Evolutionary conservation across 2,888 invertebrate genomes (phyloP).

Genomic region (Tyria jacobaeae): DNA sequence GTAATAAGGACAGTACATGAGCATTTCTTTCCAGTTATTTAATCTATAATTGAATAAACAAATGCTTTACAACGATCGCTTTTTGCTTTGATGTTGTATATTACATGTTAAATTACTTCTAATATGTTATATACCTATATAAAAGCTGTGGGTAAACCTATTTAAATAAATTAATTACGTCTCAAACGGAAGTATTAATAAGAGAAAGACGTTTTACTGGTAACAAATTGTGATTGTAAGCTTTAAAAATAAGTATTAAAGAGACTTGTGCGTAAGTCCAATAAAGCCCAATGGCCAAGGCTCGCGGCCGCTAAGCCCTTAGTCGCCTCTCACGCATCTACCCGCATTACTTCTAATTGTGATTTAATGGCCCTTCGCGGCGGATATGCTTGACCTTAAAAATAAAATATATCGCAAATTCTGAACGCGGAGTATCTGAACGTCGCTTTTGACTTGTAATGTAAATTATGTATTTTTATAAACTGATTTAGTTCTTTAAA

Average conservation of each 20-base stretch:
- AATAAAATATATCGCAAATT: slow-evolving; percentile 68
- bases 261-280: slow-evolving; percentile 75
- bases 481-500: no score
- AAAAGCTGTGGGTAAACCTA: no score
- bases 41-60: no score
- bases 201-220: slow-evolving; percentile 43
- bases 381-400: slow-evolving; percentile 76
- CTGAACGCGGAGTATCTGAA: slow-evolving; percentile 32
- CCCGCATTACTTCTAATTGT: slow-evolving; percentile 85
- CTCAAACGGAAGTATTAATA: slow-evolving; percentile 25
- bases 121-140: no score
- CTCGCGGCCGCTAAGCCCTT: slow-evolving; percentile 68
- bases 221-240: slow-evolving; percentile 58
- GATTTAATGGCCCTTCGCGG: slow-evolving; percentile 81
- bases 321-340: slow-evolving; percentile 77
- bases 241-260: slow-evolving; percentile 73
- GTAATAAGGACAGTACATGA: no score
- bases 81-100: no score
- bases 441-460: no score
- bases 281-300: slow-evolving; percentile 72
- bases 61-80: no score
- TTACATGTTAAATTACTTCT: no score
- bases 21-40: no score
- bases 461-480: no score
- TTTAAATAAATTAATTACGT: no score